phyloP scores from a whole-genome alignment of 2,888 invertebrate species.

The Epinotia ramella region DNA sequence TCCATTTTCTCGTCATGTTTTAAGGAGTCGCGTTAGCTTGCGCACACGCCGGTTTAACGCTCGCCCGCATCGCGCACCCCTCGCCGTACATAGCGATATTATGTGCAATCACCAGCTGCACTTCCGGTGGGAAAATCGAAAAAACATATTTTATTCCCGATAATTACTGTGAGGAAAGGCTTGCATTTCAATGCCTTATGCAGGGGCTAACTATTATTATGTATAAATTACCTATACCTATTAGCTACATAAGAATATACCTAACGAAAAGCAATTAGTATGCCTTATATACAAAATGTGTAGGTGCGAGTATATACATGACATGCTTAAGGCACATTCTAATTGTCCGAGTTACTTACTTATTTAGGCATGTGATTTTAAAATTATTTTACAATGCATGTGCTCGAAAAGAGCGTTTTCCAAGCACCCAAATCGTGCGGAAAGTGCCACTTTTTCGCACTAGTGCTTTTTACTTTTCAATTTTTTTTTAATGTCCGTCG shows the following conservation, averaged over 20 bases:
- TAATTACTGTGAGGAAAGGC: conserved; percentile 42
- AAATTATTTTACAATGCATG: no score
- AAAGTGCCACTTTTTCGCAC: no score
- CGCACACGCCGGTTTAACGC: conserved; percentile 37
- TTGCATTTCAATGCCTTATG: conserved; percentile 37
- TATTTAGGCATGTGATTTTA: no score
- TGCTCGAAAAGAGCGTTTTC: no score
- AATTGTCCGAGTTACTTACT: no score
- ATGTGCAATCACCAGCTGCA: conserved; percentile 45
- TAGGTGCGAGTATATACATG: no score
- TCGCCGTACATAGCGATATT: conserved; percentile 27
- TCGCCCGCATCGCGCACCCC: conserved; percentile 46
- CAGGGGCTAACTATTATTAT: neutral
- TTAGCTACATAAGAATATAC: neutral
- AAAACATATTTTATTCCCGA: conserved; percentile 35
- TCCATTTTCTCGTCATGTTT: neutral
- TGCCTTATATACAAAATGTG: no score
- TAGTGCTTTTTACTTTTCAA: no score
- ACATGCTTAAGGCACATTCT: no score
- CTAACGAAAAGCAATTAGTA: no score
- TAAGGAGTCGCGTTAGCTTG: neutral
- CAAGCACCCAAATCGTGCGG: no score
- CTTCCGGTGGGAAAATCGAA: conserved; percentile 49
- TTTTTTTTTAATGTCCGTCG: no score
- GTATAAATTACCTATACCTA: neutral